phyloP scores from a whole-genome alignment of 2,888 invertebrate species.

The Zygaena filipendulae region DNA sequence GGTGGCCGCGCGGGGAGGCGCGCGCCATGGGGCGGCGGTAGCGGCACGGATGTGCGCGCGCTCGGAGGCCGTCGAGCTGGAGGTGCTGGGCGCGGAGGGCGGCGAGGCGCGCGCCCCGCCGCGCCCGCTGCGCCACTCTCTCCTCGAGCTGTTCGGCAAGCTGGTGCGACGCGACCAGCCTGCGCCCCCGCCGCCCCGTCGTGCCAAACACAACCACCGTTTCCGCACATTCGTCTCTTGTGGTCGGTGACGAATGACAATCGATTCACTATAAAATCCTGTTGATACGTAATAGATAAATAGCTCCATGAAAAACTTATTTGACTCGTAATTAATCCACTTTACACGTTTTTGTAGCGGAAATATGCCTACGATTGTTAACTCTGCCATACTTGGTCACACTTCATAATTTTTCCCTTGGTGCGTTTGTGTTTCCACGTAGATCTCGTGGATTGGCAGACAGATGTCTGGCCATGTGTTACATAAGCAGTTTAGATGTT shows the following conservation, averaged over 20 bases:
- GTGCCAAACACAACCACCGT: conserved; percentile 68
- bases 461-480: too few relatives aligned
- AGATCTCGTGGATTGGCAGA: too few relatives aligned
- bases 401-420: too few relatives aligned
- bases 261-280: conserved; percentile 17
- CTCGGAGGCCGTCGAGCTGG: conserved; percentile 81
- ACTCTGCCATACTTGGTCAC: too few relatives aligned
- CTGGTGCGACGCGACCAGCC: conserved; percentile 66
- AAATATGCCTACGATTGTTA: too few relatives aligned
- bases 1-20: conserved; percentile 63
- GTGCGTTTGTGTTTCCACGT: too few relatives aligned
- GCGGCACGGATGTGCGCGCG: conserved; percentile 83
- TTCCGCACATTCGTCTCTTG: conserved; percentile 63
- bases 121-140: conserved; percentile 75
- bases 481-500: too few relatives aligned
- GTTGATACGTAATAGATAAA: neutral
- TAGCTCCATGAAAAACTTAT: neutral
- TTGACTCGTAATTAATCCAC: conserved; percentile 3
- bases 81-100: conserved; percentile 84
- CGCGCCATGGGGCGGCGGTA: conserved; percentile 77
- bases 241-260: conserved; percentile 51
- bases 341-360: too few relatives aligned
- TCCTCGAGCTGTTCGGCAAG: conserved; percentile 73
- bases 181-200: conserved; percentile 44
- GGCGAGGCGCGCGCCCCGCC: conserved; percentile 77